Evolutionary conservation across 2,888 invertebrate species (phyloP).

Genomic region (Deilephila porcellus): DNA sequence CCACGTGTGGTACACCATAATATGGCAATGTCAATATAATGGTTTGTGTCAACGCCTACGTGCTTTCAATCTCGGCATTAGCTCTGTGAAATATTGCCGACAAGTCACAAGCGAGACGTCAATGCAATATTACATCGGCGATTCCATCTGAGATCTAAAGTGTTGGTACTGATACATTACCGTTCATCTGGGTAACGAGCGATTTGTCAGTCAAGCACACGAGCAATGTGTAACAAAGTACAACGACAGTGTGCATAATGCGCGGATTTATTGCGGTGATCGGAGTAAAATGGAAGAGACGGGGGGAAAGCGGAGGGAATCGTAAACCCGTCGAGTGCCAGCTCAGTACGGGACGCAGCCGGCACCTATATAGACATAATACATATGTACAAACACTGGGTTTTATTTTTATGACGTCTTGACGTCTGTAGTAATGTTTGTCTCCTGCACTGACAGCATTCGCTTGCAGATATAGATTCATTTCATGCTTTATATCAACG

Average conservation of each 20-base stretch:
- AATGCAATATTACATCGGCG: too few relatives aligned
- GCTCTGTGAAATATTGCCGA: too few relatives aligned
- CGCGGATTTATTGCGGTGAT: constrained; percentile 14
- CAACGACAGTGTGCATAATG: constrained; percentile 11
- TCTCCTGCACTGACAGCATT: too few relatives aligned
- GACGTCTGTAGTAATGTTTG: too few relatives aligned
- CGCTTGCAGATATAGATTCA: too few relatives aligned
- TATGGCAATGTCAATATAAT: too few relatives aligned
- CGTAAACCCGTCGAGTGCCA: constrained; percentile 13
- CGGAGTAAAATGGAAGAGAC: neutral
- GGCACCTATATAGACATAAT: neutral
- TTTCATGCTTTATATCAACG: too few relatives aligned
- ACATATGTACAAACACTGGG: neutral
- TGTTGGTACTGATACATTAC: neutral
- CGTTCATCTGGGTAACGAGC: neutral
- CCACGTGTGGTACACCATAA: too few relatives aligned
- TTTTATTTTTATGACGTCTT: neutral
- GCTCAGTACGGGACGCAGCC: neutral
- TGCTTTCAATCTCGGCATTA: too few relatives aligned
- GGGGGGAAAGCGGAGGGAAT: neutral
- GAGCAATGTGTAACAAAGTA: neutral
- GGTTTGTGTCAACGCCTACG: too few relatives aligned
- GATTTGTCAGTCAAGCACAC: neutral
- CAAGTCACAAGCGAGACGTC: neutral
- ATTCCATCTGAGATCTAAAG: too few relatives aligned